Evolutionary conservation across 1,140 invertebrate species (phyloP).

Genomic region (Diuraphis noxia): DNA sequence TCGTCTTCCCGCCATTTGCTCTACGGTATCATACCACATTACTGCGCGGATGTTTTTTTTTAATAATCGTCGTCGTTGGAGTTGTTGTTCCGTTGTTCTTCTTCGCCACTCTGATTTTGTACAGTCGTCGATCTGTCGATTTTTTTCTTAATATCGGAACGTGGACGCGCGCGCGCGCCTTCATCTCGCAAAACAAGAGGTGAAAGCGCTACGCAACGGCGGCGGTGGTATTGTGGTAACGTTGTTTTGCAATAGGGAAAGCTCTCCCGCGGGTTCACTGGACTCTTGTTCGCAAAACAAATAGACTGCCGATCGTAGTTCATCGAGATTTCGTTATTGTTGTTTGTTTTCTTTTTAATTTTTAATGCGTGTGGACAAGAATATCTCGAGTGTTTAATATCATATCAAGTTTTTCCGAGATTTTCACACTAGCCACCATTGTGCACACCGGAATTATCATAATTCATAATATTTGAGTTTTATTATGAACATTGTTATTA

Average conservation of each 20-base stretch:
- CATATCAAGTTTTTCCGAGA: background rate
- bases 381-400: background rate
- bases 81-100: background rate
- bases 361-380: background rate
- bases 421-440: background rate
- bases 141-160: background rate
- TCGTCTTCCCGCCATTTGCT: background rate
- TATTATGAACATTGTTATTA: no score
- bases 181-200: background rate
- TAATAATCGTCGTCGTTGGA: background rate
- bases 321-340: background rate
- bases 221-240: background rate
- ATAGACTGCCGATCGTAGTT: background rate
- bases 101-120: background rate
- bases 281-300: conserved; percentile 25
- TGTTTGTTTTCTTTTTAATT: background rate
- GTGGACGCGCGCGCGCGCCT: background rate
- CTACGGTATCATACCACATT: background rate
- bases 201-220: conserved; percentile 22
- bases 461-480: no score
- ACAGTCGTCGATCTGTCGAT: background rate
- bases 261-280: conserved; percentile 26
- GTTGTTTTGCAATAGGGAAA: conserved; percentile 47
- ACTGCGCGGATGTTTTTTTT: background rate
- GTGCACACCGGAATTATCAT: background rate